Evolutionary conservation across 2,797 vertebrate genomes (phyloP), one percentile per base, ranked within the genome.

Genomic region (Glyptemys insculpta): DNA sequence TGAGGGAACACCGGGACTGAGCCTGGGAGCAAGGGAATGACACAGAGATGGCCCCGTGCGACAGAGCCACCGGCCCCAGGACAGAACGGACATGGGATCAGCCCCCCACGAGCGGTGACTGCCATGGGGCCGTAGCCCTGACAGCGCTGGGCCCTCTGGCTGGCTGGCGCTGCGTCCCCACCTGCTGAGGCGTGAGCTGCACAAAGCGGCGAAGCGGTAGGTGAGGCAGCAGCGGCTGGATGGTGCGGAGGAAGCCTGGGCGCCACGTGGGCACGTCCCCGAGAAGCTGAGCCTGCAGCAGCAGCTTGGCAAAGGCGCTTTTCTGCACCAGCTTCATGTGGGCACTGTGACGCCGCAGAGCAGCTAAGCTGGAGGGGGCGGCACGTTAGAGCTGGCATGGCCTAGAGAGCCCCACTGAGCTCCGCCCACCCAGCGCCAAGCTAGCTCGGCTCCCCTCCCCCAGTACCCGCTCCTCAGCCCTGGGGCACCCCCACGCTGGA

Each of bases 251-350:
- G 88, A 99, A 99, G 91, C 98, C 98, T 4, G 98, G 98, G 31
- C 99, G 98, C 99, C 99, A 99, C 1, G 98, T 98, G 3, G 98
- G 97, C 74, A 99, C 99, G 47, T 99, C 98, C 29, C 99, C 99
- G 27, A 99, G 98, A 23, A 96, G 95, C 31, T 98, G 98, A 2
- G 98, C 98, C 97, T 99, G 99, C 88, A 99, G 96, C 81, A 99
- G 98, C 72, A 98, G 97, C 96, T 99, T 99, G 18, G 99, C 98
- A 91, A 99, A 99, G 49, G 99, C 99, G 49, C 98, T 98, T 95
- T 99, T 99, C 98, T 99, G 99, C 56, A 95, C 97, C 10, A 97
- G 98, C 87, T 98, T 99, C 98, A 99, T 99, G 94, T 96, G 98
- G 16, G 98, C 97, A 94, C 99, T 99, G 95, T 99, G 99, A 93